Percentiles rank a stretch among this genome's conserved stretches.
phyloP scores from a whole-genome alignment of 2,797 vertebrate genomes.

The Darevskia nairensis region DNA sequence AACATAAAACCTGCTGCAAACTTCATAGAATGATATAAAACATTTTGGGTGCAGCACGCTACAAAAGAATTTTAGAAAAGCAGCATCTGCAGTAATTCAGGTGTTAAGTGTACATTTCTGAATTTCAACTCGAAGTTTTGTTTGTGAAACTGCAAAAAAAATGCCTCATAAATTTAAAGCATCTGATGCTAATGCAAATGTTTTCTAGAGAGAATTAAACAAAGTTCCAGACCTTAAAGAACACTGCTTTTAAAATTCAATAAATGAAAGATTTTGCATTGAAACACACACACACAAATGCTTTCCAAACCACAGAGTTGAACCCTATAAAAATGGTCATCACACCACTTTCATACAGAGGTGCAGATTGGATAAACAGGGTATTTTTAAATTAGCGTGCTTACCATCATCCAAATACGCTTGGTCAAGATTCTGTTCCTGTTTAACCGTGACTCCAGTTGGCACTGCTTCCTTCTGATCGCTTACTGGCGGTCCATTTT shows the following conservation, averaged over 20 bases:
- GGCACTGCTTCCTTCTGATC: conserved; percentile 83
- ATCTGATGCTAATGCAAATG: not conserved
- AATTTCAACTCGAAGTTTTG: conserved; percentile 30
- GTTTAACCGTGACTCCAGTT: conserved; percentile 91
- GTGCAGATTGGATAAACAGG: not conserved
- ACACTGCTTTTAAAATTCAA: conserved; percentile 30
- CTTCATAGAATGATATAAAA: conserved; percentile 56
- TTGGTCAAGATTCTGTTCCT: conserved; percentile 97
- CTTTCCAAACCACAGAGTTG: not conserved
- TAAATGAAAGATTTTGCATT: not conserved
- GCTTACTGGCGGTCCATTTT: conserved; percentile 80
- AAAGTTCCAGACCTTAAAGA: not conserved
- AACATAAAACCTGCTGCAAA: conserved; percentile 65
- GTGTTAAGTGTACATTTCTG: conserved; percentile 44
- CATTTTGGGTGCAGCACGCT: conserved; percentile 37
- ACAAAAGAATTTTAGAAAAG: conserved; percentile 64
- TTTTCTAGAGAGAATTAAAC: not conserved
- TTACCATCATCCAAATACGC: conserved; percentile 99
- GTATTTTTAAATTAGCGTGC: conserved; percentile 51
- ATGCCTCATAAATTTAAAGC: conserved; percentile 46
- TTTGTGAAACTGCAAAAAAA: conserved; percentile 49
- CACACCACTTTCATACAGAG: not conserved
- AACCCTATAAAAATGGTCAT: not conserved
- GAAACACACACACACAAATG: not conserved
- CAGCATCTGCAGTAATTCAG: conserved; percentile 44